These are phyloP conservation scores for Oryzias melastigma DNA, from an alignment of 2,113 vertebrate species.

Conservation along the genomic window DNA sequence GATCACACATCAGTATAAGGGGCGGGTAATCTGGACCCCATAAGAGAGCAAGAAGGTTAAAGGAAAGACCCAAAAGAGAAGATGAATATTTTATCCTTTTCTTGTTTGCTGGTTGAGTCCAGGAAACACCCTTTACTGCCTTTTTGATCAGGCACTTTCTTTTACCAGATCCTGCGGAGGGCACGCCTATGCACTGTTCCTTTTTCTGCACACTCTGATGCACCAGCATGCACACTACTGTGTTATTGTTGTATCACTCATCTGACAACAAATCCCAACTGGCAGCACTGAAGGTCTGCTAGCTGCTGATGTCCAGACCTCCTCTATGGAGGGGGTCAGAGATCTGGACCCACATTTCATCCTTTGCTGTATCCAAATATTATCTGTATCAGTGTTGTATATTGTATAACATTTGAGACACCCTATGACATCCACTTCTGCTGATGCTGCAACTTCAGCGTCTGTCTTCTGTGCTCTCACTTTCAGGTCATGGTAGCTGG, in stretches of 20 bases:
- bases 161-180: slow-evolving; percentile 50
- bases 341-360: too few species aligned
- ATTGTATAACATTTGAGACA: too few species aligned
- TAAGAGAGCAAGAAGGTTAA: too few species aligned
- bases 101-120: not conserved
- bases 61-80: too few species aligned
- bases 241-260: slow-evolving; percentile 36
- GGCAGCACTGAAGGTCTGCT: slow-evolving; percentile 13
- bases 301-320: slow-evolving; percentile 19
- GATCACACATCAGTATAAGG: too few species aligned
- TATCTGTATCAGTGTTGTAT: too few species aligned
- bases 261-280: slow-evolving; percentile 38
- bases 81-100: not conserved
- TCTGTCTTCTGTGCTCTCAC: too few species aligned
- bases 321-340: slow-evolving; percentile 11
- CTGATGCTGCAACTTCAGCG: too few species aligned
- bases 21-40: too few species aligned
- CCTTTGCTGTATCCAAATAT: too few species aligned
- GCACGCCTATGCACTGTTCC: slow-evolving; percentile 58
- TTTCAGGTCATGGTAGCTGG: too few species aligned
- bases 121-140: slow-evolving; percentile 54
- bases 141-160: slow-evolving; percentile 40
- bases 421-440: too few species aligned
- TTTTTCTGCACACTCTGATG: slow-evolving; percentile 32
- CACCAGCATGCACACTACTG: slow-evolving; percentile 6